Conservation (phyloP, 2,888 invertebrate genomes). For the Omphaloscelis lunosa region DNA sequence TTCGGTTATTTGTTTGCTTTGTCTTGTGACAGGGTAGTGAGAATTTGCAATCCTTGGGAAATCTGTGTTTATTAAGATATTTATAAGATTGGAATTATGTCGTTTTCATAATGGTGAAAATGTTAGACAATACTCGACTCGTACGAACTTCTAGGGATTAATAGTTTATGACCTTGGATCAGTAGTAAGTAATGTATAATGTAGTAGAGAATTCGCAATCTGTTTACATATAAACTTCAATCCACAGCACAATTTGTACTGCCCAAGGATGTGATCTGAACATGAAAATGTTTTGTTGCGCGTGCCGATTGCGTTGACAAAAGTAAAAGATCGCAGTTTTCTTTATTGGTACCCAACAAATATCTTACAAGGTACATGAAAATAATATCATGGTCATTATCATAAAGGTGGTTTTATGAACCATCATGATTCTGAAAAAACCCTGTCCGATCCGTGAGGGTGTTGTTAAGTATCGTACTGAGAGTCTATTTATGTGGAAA, state of each 20-base stretch:
- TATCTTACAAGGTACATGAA: background rate
- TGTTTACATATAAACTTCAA: background rate
- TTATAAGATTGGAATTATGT: background rate
- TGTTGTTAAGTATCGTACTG: no score
- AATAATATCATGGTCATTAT: no score
- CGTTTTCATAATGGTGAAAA: background rate
- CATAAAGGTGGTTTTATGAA: background rate
- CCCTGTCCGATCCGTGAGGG: no score
- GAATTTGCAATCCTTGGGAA: conserved; percentile 3
- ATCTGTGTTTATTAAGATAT: no score
- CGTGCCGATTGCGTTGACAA: background rate
- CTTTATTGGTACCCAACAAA: background rate
- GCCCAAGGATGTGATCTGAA: background rate
- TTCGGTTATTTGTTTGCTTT: conserved; percentile 61
- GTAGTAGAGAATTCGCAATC: background rate
- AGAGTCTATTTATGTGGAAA: no score
- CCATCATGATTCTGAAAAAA: background rate
- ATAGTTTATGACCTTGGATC: background rate
- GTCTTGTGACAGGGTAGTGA: conserved; percentile 12
- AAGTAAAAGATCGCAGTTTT: background rate
- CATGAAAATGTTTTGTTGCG: background rate
- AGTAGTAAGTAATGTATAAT: background rate
- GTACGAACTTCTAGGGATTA: background rate
- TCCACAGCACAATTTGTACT: background rate
- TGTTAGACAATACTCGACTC: background rate